phyloP scores from a whole-genome alignment of 1,140 invertebrate species.

The Aphaenogaster floridana region DNA sequence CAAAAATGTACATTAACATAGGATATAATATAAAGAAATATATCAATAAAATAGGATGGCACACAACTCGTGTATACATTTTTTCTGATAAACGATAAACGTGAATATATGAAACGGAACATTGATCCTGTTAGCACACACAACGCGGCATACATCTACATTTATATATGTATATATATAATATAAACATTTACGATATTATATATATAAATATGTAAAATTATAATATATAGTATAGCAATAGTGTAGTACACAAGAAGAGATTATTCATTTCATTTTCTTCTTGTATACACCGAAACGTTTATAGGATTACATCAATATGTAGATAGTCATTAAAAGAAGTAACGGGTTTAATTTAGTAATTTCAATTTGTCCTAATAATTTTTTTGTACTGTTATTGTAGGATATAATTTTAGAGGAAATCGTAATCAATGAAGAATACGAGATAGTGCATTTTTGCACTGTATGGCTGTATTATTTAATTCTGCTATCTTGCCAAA shows the following conservation, averaged over 20 bases:
- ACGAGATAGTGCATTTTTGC: slow-evolving; percentile 77
- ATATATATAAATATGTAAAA: slow-evolving; percentile 78
- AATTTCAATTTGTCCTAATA: slow-evolving; percentile 83
- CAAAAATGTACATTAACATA: slow-evolving; percentile 85
- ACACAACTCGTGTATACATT: slow-evolving; percentile 79
- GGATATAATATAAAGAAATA: slow-evolving; percentile 81
- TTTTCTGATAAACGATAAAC: slow-evolving; percentile 74
- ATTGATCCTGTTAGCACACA: slow-evolving; percentile 76
- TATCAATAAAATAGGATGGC: slow-evolving; percentile 83
- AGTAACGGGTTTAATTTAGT: slow-evolving; percentile 85
- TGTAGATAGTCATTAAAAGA: slow-evolving; percentile 85
- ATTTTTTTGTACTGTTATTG: slow-evolving; percentile 86
- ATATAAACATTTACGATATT: slow-evolving; percentile 69
- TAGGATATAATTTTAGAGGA: slow-evolving; percentile 84
- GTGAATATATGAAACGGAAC: slow-evolving; percentile 63
- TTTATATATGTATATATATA: slow-evolving; percentile 80
- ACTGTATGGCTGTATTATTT: slow-evolving; percentile 84
- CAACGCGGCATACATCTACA: slow-evolving; percentile 64
- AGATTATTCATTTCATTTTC: slow-evolving; percentile 68
- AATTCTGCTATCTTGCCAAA: slow-evolving; percentile 81
- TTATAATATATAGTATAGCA: slow-evolving; percentile 71
- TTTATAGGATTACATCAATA: slow-evolving; percentile 84
- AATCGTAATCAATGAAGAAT: slow-evolving; percentile 68
- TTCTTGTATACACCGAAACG: slow-evolving; percentile 78
- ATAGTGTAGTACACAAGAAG: slow-evolving; percentile 71